Evolutionary conservation across 2,888 invertebrate genomes (phyloP), one percentile per base, ranked within the genome.

Genomic region (Dioctria linearis): DNA sequence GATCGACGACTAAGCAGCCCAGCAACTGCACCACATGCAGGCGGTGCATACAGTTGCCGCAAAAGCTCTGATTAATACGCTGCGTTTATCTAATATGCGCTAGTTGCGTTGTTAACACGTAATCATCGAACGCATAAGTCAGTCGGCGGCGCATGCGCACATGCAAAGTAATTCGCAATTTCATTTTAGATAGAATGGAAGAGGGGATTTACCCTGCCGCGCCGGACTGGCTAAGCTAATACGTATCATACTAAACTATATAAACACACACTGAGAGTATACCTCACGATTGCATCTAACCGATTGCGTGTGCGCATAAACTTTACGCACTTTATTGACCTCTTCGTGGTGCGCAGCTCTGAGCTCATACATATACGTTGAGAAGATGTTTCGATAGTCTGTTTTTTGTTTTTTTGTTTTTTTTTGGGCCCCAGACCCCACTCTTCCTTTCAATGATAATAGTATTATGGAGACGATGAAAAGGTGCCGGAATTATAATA

Each of bases 71-170:
- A 76, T 76, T 76, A 63, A 76, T 76, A 37, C 49, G n/a, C 49
- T 61, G n/a, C 63, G 40, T 76, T 63, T 76, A 76, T 76, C 51
- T 76, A 76, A 76, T 76, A 49, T 76, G 49, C 76, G 49, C 63
- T 76, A 46, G 63, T 63, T 76, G 49, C 49, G 49, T 57, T 76
- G 76, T 76, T 76, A 76, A 63, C 76, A 76, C 63, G 63, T 76
- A 76, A 76, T 76, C 76, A 76, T 76, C 49, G 76, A 39, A 76
- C 39, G 63, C 49, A 76, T 63, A 76, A 76, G 49, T 49, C 76
- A 63, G 63, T 13, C 63, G 4, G 54, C n/a, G 71, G 61, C 75
- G 73, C 73, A 73, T 66, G 66, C 13, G 42, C 40, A n/a, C 73
- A 73, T 11, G 57, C 46, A 39, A 54, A 54, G 8, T n/a, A 4